Evolutionary conservation across 2,888 invertebrate genomes (phyloP).

Genomic region (Tromatobia lineatoria): DNA sequence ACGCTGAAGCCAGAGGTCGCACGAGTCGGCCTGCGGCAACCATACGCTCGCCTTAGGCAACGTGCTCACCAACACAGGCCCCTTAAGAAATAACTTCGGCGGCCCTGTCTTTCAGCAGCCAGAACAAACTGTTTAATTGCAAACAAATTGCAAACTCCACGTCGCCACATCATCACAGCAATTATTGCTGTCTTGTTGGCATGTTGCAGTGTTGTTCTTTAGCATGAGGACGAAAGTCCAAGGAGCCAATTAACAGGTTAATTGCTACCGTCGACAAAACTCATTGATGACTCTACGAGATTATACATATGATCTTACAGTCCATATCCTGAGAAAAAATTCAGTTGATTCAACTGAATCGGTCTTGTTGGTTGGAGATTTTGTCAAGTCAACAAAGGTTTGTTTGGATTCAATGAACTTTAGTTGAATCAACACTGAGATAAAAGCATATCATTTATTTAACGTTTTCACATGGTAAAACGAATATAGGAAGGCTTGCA

Average conservation of each 20-base stretch:
- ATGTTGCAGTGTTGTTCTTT: slow-evolving; percentile 11
- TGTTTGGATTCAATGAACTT: too few relatives aligned
- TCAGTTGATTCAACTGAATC: too few relatives aligned
- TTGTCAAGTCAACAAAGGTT: too few relatives aligned
- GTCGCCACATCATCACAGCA: slow-evolving; percentile 56
- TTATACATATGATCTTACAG: background rate
- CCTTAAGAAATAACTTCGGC: slow-evolving; percentile 61
- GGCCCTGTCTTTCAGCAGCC: slow-evolving; percentile 42
- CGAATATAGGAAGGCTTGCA: too few relatives aligned
- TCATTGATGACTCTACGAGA: slow-evolving; percentile 25
- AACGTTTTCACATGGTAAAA: too few relatives aligned
- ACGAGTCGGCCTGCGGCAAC: slow-evolving; percentile 56
- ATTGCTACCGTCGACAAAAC: slow-evolving; percentile 43
- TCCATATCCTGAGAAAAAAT: too few relatives aligned
- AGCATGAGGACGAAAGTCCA: slow-evolving; percentile 45
- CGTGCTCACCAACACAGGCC: slow-evolving; percentile 31
- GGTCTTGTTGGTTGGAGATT: too few relatives aligned
- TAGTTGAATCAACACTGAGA: too few relatives aligned
- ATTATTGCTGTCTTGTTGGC: slow-evolving; percentile 44
- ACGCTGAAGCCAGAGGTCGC: slow-evolving; percentile 28
- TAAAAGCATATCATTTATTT: too few relatives aligned
- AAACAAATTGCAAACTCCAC: slow-evolving; percentile 62
- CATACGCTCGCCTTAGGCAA: background rate
- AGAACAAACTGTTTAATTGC: slow-evolving; percentile 62
- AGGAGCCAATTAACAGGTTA: slow-evolving; percentile 49